Conservation (phyloP, 2,113 vertebrate species). For the Otus sunia region DNA sequence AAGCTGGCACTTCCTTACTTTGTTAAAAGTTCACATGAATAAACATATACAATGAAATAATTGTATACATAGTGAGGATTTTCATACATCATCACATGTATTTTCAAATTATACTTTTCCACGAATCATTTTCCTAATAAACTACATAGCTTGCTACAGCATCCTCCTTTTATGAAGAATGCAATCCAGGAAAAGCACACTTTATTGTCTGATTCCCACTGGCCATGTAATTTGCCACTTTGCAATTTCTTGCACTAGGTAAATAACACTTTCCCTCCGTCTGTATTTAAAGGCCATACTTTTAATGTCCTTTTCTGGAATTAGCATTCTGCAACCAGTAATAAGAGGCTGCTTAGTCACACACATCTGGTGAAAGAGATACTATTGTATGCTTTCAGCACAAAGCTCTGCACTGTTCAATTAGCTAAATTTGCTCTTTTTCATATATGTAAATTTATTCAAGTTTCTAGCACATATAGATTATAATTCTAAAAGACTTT, state of each 20-base stretch:
- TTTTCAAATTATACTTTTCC: not conserved
- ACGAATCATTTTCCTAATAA: not conserved
- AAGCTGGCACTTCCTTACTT: not conserved
- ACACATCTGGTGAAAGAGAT: slow-evolving; percentile 3
- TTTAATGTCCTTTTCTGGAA: not conserved
- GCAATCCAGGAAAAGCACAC: not conserved
- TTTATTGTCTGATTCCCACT: not conserved
- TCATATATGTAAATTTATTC: slow-evolving; percentile 1
- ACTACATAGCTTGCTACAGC: not conserved
- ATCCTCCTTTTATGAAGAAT: not conserved
- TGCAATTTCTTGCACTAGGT: not conserved
- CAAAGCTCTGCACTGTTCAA: slow-evolving; percentile 6
- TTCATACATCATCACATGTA: not conserved
- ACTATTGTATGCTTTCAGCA: not conserved
- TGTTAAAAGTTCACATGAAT: not conserved
- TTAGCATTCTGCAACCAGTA: not conserved
- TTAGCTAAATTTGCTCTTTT: not conserved
- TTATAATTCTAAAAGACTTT: not conserved
- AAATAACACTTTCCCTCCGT: not conserved
- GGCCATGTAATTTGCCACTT: not conserved
- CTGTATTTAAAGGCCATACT: not conserved
- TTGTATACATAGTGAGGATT: not conserved
- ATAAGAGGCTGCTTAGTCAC: slow-evolving; percentile 8
- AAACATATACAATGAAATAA: not conserved
- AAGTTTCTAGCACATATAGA: not conserved